phyloP scores from a whole-genome alignment of 64 coral and sea anemone species.

The Actinia equina region DNA sequence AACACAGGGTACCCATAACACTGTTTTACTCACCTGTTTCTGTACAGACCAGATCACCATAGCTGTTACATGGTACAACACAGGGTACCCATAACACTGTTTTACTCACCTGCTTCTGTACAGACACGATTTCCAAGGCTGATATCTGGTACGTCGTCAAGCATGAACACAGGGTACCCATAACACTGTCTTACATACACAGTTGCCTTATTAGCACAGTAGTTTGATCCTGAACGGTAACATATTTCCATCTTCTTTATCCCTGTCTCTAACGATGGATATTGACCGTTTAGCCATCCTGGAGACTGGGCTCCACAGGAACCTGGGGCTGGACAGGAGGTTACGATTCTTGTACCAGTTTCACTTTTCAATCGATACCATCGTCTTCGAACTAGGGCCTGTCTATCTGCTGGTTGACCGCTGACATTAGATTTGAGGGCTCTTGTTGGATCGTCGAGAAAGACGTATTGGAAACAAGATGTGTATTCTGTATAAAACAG shows the following conservation, averaged over 20 bases:
- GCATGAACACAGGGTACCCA: no score
- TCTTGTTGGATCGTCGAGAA: neutral
- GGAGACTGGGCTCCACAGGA: constrained; percentile 32
- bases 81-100: constrained; percentile 20
- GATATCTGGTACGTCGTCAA: constrained; percentile 11
- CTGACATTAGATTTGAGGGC: neutral
- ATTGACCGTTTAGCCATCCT: constrained; percentile 25
- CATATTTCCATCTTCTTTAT: constrained; percentile 23
- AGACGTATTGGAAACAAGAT: neutral
- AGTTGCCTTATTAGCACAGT: constrained; percentile 6
- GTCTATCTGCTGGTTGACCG: neutral
- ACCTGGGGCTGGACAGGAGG: constrained; percentile 14
- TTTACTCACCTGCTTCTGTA: neutral
- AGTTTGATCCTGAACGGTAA: constrained; percentile 22
- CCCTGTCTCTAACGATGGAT: constrained; percentile 29
- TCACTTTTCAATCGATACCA: constrained; percentile 35
- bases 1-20: no score
- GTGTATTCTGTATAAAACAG: neutral
- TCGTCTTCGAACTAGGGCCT: neutral
- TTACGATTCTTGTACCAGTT: neutral
- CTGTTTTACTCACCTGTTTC: neutral
- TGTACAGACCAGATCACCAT: neutral
- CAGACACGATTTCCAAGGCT: neutral
- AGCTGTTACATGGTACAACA: neutral
- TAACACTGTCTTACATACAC: constrained; percentile 45